phyloP scores from a whole-genome alignment of 1,140 invertebrate genomes.

The Cyphomyrmex costatus region DNA sequence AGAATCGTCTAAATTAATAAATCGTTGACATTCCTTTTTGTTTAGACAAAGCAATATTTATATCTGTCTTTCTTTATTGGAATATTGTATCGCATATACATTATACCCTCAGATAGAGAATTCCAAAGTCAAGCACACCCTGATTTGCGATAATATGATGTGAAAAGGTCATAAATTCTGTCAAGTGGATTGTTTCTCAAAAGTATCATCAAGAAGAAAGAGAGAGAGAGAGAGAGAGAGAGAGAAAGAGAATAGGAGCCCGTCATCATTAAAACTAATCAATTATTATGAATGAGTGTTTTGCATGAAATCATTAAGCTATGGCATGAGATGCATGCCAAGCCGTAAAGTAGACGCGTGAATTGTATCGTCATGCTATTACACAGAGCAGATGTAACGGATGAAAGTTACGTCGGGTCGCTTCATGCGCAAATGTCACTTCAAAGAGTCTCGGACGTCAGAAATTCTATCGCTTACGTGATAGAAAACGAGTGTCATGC shows the following conservation, averaged over 20 bases:
- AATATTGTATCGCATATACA: neutral
- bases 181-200: slow-evolving; percentile 4
- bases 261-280: neutral
- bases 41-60: neutral
- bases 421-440: slow-evolving; percentile 23
- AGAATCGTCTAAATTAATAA: neutral
- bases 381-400: neutral
- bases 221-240: slow-evolving; percentile 14
- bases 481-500: neutral
- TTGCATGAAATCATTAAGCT: slow-evolving; percentile 15
- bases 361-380: slow-evolving; percentile 23
- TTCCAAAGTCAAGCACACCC: neutral
- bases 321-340: neutral
- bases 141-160: neutral
- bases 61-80: neutral
- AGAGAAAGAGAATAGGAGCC: neutral
- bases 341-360: neutral
- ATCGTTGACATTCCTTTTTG: neutral
- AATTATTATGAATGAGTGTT: neutral
- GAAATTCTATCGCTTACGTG: neutral
- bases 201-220: slow-evolving; percentile 7
- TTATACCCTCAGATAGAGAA: too few relatives aligned
- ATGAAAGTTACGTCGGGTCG: neutral
- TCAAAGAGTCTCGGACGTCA: neutral
- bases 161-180: neutral